Conservation (phyloP, 2,113 vertebrate genomes). For the Marmota flaviventris region DNA sequence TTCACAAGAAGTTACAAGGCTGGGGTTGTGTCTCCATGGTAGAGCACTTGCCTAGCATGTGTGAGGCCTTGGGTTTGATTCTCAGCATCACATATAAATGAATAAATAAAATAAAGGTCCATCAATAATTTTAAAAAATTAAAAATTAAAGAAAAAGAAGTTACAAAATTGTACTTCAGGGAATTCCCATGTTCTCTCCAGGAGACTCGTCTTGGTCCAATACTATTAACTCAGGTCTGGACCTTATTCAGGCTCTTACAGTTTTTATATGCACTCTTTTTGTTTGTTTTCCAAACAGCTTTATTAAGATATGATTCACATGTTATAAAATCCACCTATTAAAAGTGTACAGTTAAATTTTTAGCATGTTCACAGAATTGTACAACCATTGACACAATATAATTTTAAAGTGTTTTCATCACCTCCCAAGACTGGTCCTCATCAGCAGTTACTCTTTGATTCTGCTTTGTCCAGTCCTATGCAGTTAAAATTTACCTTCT, state of each 20-base stretch:
- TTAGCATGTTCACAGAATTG: background rate
- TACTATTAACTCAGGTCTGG: background rate
- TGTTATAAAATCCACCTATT: background rate
- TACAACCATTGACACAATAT: background rate
- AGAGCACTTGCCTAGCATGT: too few species aligned
- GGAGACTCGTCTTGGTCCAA: background rate
- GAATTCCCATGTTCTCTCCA: background rate
- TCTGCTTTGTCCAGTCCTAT: background rate
- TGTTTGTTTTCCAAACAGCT: background rate
- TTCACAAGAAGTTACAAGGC: background rate
- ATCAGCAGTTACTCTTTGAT: background rate
- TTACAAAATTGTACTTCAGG: background rate
- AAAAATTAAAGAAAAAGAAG: too few species aligned
- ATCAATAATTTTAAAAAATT: too few species aligned
- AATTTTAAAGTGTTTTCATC: constrained; percentile 27
- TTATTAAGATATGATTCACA: background rate
- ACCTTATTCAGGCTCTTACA: background rate
- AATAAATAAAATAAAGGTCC: too few species aligned
- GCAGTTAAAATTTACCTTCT: background rate
- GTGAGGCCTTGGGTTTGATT: too few species aligned
- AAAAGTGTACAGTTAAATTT: background rate
- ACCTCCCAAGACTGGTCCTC: background rate
- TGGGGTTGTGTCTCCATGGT: too few species aligned
- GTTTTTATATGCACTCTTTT: background rate
- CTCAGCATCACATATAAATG: too few species aligned